Evolutionary conservation across 2,888 invertebrate species (phyloP), one percentile per base, ranked within the genome.

Genomic region (Mythimna pallens): DNA sequence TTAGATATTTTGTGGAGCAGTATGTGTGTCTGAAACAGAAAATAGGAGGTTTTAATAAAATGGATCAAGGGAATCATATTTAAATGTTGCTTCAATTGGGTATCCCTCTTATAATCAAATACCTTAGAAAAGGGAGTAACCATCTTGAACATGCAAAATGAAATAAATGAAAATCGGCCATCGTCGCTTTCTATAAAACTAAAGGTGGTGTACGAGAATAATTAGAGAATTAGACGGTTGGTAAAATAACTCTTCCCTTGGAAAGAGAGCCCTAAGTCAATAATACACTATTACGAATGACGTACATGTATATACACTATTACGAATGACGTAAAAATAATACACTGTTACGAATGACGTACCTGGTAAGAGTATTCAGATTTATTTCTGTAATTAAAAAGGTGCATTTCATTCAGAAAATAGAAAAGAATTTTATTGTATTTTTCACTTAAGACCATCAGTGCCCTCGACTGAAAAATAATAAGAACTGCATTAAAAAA

Each of bases 1-100:
- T 77, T 76, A 14, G n/a, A 76, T 12, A 77, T 25, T 64, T 76
- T 81, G 63, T 77, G 77, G 8, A 81, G 9, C 12, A 59, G 30
- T 30, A 57, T 55, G 47, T 77, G 81, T 14, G n/a, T 64, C 77
- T 77, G 77, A 5, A 77, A 77, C 20, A 80, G 62, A 80, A 54
- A 43, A 59, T 22, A 40, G 10, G 14, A 7, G 7, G 20, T 9
- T 34, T 34, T 5, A 34, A 34, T 9, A 58, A 1, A 58, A 58
- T 4, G 25, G 3, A 58, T 34, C 17, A 58, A 9, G 20, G 9
- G 3, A 52, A 8, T 8, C 14, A 7, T 7, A 50, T 14, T 47
- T 47, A 50, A 50, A 50, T 50, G 50, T 10, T 40, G 40, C 4
- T 12, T 40, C 40, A 40, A 40, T 40, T 12, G 12, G 40, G 2